Percentiles rank a stretch among this genome's conserved stretches.
phyloP scores from a whole-genome alignment of 2,797 vertebrate genomes.

The Crenichthys baileyi region DNA sequence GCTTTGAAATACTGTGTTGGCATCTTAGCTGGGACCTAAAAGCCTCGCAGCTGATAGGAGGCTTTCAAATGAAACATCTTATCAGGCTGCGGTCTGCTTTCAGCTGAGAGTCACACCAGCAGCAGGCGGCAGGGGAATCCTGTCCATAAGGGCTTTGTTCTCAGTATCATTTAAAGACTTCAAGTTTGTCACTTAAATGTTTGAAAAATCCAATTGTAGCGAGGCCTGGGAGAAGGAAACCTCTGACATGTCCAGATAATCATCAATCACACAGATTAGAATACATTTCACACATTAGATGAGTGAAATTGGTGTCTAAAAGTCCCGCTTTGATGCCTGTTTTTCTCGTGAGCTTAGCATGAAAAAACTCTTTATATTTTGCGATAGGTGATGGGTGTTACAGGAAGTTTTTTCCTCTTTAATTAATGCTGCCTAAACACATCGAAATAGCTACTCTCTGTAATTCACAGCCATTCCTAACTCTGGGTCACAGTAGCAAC shows the following conservation, averaged over 20 bases:
- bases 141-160: conserved; percentile 24
- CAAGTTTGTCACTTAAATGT: not conserved
- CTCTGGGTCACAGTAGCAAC: not conserved
- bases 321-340: not conserved
- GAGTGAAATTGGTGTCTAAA: not conserved
- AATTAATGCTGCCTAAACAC: not conserved
- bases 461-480: not conserved
- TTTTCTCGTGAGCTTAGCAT: not conserved
- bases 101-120: conserved; percentile 8
- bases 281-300: not conserved
- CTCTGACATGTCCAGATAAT: not conserved
- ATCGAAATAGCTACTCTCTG: not conserved
- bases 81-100: conserved; percentile 30
- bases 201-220: not conserved
- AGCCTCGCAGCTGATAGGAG: conserved; percentile 49
- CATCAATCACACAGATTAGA: not conserved
- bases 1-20: conserved; percentile 45
- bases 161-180: not conserved
- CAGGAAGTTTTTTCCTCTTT: not conserved
- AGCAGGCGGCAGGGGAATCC: conserved; percentile 12
- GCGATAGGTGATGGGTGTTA: not conserved
- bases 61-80: conserved; percentile 39
- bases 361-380: not conserved
- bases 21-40: conserved; percentile 55
- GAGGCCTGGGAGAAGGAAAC: not conserved